These are phyloP conservation scores for Halictus rubicundus DNA, from an alignment of 1,140 invertebrate species.

Conservation along the genomic window DNA sequence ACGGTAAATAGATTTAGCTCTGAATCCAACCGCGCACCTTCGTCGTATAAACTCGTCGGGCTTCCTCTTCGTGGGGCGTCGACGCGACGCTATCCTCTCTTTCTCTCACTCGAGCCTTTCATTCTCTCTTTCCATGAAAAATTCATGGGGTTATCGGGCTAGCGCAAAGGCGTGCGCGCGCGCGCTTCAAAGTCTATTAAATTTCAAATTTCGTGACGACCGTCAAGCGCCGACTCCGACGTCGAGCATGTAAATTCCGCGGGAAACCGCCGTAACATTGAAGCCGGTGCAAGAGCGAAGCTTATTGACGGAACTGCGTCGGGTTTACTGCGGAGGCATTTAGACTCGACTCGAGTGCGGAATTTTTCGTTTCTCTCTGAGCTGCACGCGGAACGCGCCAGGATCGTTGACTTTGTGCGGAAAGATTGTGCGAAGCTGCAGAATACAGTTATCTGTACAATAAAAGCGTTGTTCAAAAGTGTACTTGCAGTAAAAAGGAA, in stretches of 20 bases:
- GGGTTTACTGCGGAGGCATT: not conserved
- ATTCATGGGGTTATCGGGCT: slow-evolving; percentile 10
- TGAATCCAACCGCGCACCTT: slow-evolving; percentile 4
- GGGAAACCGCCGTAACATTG: slow-evolving; percentile 1
- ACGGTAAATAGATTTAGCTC: slow-evolving; percentile 38
- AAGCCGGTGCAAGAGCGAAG: not conserved
- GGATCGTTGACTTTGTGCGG: too few relatives aligned
- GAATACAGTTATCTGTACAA: too few relatives aligned
- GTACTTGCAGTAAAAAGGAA: too few relatives aligned
- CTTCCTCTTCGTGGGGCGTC: not conserved
- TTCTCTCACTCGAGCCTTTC: not conserved
- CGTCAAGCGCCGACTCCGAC: not conserved
- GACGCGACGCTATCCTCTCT: too few relatives aligned
- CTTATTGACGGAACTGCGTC: not conserved
- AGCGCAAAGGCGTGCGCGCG: not conserved
- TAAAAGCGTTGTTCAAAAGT: too few relatives aligned
- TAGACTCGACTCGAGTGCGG: too few relatives aligned
- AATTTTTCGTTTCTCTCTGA: too few relatives aligned
- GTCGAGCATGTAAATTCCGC: slow-evolving; percentile 18
- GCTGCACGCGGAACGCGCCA: too few relatives aligned
- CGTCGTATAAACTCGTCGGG: slow-evolving; percentile 15
- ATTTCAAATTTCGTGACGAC: slow-evolving; percentile 27
- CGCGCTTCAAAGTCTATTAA: slow-evolving; percentile 22
- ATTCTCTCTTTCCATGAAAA: not conserved
- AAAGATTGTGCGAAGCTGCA: too few relatives aligned